A percentile compares a stretch with the other conserved stretches of the same genome.
phyloP scores from a whole-genome alignment of 2,888 invertebrate species.

The Allacma fusca region DNA sequence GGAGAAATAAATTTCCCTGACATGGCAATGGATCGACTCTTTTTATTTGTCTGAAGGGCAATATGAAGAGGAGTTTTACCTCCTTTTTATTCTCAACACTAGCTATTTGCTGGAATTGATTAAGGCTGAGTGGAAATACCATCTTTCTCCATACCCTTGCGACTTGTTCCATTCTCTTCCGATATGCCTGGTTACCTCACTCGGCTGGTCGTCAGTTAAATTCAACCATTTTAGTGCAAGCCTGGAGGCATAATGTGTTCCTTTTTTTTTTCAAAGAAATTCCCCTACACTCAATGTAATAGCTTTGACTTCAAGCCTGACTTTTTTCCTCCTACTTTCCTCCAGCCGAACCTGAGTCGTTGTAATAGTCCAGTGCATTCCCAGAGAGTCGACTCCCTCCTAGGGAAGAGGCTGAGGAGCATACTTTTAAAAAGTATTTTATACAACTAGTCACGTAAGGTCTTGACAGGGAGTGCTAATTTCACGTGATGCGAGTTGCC shows the following conservation, averaged over 20 bases:
- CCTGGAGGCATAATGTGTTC: neutral
- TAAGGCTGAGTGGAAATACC: conserved; percentile 34
- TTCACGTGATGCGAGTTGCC: conserved; percentile 7
- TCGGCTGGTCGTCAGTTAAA: conserved; percentile 6
- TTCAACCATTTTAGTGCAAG: neutral
- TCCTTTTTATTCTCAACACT: conserved; percentile 35
- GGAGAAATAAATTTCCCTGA: neutral
- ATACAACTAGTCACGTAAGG: conserved; percentile 30
- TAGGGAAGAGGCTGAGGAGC: neutral
- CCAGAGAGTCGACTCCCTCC: neutral
- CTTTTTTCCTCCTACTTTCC: neutral
- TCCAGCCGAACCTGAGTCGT: too few relatives aligned
- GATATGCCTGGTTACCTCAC: conserved; percentile 8
- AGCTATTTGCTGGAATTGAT: conserved; percentile 39
- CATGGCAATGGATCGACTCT: too few relatives aligned
- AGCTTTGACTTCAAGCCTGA: neutral
- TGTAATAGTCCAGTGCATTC: too few relatives aligned
- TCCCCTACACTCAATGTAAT: neutral
- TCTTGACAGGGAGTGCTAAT: conserved; percentile 30
- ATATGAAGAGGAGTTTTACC: neutral
- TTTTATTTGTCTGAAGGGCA: too few relatives aligned
- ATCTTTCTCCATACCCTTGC: conserved; percentile 32
- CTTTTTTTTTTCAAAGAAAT: neutral
- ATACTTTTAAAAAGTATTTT: neutral
- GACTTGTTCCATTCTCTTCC: conserved; percentile 32